A percentile compares a stretch with the other conserved stretches of the same genome.
Conservation (phyloP, 2,888 invertebrate species). For the Enchytraeus crypticus region DNA sequence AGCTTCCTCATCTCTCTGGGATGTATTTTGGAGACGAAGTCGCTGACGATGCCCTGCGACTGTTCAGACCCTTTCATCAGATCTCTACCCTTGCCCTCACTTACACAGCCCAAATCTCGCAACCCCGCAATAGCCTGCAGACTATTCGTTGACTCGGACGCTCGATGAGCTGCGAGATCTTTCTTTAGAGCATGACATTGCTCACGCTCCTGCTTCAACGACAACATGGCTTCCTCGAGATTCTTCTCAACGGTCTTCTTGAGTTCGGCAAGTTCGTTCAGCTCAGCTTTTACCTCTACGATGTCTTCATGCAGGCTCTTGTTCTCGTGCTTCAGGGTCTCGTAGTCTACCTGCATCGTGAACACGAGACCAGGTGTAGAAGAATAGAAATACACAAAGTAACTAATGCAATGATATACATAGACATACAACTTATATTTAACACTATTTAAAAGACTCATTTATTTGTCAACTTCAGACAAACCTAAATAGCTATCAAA, state of each 20-base stretch:
- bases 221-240: constrained; percentile 90
- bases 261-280: constrained; percentile 79
- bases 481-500: no score
- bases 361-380: no score
- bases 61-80: constrained; percentile 38
- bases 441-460: no score
- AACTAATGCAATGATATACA: no score
- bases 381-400: no score
- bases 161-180: constrained; percentile 44
- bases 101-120: no score
- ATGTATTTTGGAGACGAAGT: constrained; percentile 74
- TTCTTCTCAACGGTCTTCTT: constrained; percentile 90
- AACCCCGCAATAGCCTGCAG: constrained; percentile 41
- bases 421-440: no score
- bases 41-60: constrained; percentile 39
- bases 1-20: constrained; percentile 84
- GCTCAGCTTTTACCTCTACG: constrained; percentile 75
- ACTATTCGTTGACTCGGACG: constrained; percentile 48
- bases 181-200: constrained; percentile 59
- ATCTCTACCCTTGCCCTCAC: no score
- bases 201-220: constrained; percentile 87
- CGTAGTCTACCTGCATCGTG: constrained; percentile 94
- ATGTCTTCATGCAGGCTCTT: constrained; percentile 72
- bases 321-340: constrained; percentile 92
- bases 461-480: no score